Conservation (phyloP, 2,797 vertebrate species). For the Myiotriccus ornatus region DNA sequence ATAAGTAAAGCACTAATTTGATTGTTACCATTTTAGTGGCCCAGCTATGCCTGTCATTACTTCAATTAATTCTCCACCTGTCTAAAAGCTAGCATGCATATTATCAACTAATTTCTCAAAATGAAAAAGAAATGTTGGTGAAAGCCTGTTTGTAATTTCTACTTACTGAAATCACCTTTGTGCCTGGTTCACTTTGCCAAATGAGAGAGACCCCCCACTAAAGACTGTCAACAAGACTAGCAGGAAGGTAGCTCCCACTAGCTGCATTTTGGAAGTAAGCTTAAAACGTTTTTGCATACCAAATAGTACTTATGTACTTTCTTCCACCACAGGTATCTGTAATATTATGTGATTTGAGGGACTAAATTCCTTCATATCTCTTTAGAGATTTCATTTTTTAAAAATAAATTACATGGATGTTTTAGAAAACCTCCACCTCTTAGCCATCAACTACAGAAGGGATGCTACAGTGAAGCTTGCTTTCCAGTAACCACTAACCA, state of each 20-base stretch:
- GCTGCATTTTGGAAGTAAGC: neutral
- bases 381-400: neutral
- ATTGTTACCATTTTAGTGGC: neutral
- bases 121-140: neutral
- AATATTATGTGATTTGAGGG: neutral
- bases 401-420: neutral
- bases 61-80: neutral
- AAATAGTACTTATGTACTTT: neutral
- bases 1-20: neutral
- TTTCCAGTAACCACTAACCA: neutral
- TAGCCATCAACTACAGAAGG: neutral
- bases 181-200: neutral
- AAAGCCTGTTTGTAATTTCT: neutral
- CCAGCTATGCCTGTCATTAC: neutral
- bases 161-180: neutral
- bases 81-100: neutral
- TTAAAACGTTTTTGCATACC: neutral
- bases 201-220: neutral
- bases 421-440: neutral
- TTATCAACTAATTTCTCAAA: neutral
- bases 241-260: neutral
- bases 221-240: neutral
- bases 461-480: neutral
- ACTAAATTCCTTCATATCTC: neutral
- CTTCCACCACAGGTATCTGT: neutral